Percentiles rank a stretch among this genome's conserved stretches.
These are phyloP conservation scores for Eilema sororculum DNA, from an alignment of 2,888 invertebrate genomes.

Conservation along the genomic window DNA sequence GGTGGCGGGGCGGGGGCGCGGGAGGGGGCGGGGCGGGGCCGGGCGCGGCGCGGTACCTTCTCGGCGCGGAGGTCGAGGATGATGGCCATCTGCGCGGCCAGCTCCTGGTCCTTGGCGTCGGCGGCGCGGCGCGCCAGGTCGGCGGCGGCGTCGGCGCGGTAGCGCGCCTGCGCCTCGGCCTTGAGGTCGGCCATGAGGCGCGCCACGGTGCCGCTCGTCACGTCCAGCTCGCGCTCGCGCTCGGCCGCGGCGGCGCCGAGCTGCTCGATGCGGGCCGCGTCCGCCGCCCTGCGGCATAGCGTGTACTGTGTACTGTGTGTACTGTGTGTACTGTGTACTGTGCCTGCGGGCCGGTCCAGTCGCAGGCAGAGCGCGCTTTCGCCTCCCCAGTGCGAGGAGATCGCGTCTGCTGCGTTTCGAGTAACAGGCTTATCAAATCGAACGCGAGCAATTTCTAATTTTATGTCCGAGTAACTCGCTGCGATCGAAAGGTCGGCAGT, in stretches of 20 bases:
- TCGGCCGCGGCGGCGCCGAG: conserved; percentile 19
- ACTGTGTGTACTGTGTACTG: too few species aligned
- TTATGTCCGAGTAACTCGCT: not conserved
- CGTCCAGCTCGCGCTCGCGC: conserved; percentile 35
- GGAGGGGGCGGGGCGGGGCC: conserved; percentile 34
- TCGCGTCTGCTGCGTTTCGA: too few species aligned
- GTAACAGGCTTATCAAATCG: too few species aligned
- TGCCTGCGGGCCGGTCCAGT: not conserved
- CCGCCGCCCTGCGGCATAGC: conserved; percentile 7
- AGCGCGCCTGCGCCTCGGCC: conserved; percentile 33
- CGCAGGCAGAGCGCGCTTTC: too few species aligned
- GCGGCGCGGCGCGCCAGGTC: conserved; percentile 34
- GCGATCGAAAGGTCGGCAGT: not conserved
- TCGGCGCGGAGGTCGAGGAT: conserved; percentile 66
- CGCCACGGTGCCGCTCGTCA: conserved; percentile 33
- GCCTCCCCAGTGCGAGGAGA: too few species aligned
- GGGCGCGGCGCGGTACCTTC: conserved; percentile 59
- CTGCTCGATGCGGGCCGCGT: conserved; percentile 6
- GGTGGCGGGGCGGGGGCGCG: not conserved
- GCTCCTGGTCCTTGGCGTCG: conserved; percentile 60
- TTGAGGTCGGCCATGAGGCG: conserved; percentile 41
- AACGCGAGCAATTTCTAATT: too few species aligned
- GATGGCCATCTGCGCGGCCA: conserved; percentile 62
- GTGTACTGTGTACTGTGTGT: too few species aligned
- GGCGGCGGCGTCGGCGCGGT: conserved; percentile 29